Conservation (phyloP, 2,888 invertebrate genomes). For the Cryptocheilus praepositus region DNA sequence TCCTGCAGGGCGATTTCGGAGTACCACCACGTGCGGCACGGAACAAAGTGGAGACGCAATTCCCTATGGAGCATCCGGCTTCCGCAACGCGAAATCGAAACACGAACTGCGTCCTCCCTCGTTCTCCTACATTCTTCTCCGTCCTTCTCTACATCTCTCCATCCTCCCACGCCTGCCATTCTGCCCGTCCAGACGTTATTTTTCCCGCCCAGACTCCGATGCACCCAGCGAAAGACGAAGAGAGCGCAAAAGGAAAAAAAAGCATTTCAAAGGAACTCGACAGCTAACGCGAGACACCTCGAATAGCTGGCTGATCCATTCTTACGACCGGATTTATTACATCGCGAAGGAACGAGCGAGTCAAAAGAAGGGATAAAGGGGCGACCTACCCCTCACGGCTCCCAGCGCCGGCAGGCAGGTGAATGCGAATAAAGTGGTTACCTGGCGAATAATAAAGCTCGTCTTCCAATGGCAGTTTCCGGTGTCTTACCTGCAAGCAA, state of each 20-base stretch:
- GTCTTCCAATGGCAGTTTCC: constrained; percentile 9
- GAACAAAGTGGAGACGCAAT: constrained; percentile 28
- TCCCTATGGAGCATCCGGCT: constrained; percentile 19
- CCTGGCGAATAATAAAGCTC: constrained; percentile 19
- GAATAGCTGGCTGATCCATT: constrained; percentile 1
- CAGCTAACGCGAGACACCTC: too few species aligned
- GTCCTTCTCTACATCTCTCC: not conserved
- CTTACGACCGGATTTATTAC: constrained; percentile 4
- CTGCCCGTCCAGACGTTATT: constrained; percentile 10
- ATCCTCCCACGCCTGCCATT: constrained; percentile 3
- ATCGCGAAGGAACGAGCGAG: not conserved
- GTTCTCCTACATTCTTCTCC: too few species aligned
- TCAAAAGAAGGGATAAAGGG: too few species aligned
- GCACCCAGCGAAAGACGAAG: constrained; percentile 3
- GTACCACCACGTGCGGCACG: constrained; percentile 20
- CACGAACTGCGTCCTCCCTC: constrained; percentile 19
- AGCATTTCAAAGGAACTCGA: not conserved
- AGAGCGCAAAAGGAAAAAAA: not conserved
- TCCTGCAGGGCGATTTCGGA: constrained; percentile 23
- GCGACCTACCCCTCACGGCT: not conserved
- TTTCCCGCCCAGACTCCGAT: not conserved
- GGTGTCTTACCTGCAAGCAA: constrained; percentile 4
- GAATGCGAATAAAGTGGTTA: constrained; percentile 17
- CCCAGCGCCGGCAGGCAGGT: not conserved
- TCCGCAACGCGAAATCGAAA: constrained; percentile 23